Evolutionary conservation across 2,888 invertebrate genomes (phyloP).

Genomic region (Pogonocherus hispidulus): DNA sequence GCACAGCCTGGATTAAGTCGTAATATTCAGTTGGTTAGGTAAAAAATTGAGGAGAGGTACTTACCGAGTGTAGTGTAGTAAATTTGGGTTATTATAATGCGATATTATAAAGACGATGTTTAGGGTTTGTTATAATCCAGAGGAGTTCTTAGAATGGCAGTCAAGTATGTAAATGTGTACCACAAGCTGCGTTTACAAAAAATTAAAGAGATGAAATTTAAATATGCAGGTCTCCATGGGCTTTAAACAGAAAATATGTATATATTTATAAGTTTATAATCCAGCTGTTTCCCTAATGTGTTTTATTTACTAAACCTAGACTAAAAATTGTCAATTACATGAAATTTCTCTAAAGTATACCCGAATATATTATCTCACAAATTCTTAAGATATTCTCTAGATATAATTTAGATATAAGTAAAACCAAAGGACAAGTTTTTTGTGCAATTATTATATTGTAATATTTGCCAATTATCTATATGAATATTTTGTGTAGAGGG

Average conservation of each 20-base stretch:
- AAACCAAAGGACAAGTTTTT: no score
- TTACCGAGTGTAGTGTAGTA: slow-evolving; percentile 34
- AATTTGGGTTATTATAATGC: slow-evolving; percentile 22
- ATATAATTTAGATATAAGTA: no score
- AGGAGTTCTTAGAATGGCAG: neutral
- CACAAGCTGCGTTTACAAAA: slow-evolving; percentile 2
- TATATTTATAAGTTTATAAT: no score
- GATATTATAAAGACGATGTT: slow-evolving; percentile 20
- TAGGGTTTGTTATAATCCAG: neutral
- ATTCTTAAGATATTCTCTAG: no score
- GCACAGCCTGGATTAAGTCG: slow-evolving; percentile 52
- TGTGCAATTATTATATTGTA: no score
- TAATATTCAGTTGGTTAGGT: slow-evolving; percentile 52
- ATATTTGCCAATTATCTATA: no score
- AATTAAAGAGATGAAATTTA: neutral
- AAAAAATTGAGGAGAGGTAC: slow-evolving; percentile 46
- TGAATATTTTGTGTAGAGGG: no score
- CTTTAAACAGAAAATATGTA: neutral
- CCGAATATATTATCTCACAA: no score
- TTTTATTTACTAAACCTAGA: no score
- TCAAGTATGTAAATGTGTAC: neutral
- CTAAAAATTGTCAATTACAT: no score
- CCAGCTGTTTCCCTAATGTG: neutral
- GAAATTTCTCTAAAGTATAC: no score
- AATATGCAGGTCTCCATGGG: neutral